Evolutionary conservation across 1,140 invertebrate genomes (phyloP), one percentile per base, ranked within the genome.

Genomic region (Coenobita brevimanus): DNA sequence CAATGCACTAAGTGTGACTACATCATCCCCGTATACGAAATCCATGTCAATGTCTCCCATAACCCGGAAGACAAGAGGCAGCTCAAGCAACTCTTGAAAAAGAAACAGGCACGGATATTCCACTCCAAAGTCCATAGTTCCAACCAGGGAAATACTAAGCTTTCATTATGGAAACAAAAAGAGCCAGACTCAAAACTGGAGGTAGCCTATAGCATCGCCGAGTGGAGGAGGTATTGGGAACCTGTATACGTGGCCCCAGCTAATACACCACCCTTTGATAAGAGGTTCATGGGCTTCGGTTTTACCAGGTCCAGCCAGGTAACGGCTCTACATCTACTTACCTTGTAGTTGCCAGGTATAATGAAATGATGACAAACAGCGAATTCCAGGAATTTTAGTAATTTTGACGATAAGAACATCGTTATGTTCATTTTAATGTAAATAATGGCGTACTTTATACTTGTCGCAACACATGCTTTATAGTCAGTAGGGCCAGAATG

Each of bases 251-350:
- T 99, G 43, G 95, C 96, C 3, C 93, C 97, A 91, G 95, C 94
- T n/a, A n/a, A n/a, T 24, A 96, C 95, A 1, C 97, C 97, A 0
- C 93, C 95, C 0, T 97, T 98, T 91, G 97, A 99, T 92, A 97
- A 98, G 92, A 92, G 97, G 88, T 99, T 99, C 92, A 94, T 97
- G 86, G 97, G 97, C 60, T 99, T 98, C 93, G 97, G 97, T 69
- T 98, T 97, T 92, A 98, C 97, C 15, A 95, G 97, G 92, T 98
- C 98, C 91, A 97, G 97, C 82, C 97, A 98, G 95, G 97, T 98
- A 93, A 91, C 82, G 8, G 8, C 50, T 54, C 50, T 54, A 21
- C n/a, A n/a, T n/a, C n/a, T n/a, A n/a, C n/a, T n/a, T n/a, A n/a
- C n/a, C n/a, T n/a, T n/a, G n/a, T n/a, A n/a, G n/a, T n/a, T n/a